phyloP scores from a whole-genome alignment of 2,113 vertebrate genomes.

The Chamaea fasciata region DNA sequence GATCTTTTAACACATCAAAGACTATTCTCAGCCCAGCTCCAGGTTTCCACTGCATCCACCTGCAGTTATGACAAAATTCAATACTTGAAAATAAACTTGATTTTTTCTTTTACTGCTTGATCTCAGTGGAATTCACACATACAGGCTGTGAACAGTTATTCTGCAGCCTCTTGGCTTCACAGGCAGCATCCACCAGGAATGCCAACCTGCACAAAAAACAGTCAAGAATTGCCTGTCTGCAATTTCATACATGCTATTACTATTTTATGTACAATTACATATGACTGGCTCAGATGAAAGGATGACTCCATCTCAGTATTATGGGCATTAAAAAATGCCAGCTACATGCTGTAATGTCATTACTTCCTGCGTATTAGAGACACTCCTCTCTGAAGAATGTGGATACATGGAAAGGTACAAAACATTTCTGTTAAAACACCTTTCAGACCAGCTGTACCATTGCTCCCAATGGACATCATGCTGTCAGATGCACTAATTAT shows the following conservation, averaged over 20 bases:
- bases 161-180: neutral
- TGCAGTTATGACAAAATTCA: neutral
- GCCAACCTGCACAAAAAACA: neutral
- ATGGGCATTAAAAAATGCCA: constrained; percentile 14
- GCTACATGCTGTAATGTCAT: neutral
- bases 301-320: neutral
- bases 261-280: neutral
- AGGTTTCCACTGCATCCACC: neutral
- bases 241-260: neutral
- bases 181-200: neutral
- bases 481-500: neutral
- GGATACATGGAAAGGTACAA: neutral
- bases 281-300: neutral
- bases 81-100: neutral
- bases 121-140: neutral
- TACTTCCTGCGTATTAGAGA: neutral
- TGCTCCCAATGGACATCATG: neutral
- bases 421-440: neutral
- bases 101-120: neutral
- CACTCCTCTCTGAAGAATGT: constrained; percentile 29
- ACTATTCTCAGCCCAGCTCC: neutral
- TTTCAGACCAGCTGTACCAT: neutral
- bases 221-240: neutral
- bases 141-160: neutral
- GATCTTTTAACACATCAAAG: neutral